Conservation (phyloP, 2,797 vertebrate species). For the Dromococcyx pavoninus region DNA sequence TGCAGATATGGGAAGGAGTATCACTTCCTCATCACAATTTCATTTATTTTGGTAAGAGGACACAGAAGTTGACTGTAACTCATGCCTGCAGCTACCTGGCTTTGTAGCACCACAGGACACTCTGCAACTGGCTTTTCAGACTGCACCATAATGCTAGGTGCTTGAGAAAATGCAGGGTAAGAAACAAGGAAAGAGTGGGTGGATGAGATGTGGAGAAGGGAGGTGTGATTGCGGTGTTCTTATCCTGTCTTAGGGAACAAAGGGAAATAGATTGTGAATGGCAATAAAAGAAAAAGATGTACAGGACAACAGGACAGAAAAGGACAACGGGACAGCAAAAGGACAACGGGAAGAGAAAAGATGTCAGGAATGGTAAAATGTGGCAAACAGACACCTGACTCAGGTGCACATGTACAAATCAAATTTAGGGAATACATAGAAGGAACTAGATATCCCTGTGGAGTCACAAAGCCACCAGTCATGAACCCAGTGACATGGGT, state of each 20-base stretch:
- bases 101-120: rapidly evolving
- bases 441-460: background rate
- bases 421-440: background rate
- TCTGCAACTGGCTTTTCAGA: rapidly evolving
- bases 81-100: background rate
- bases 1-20: background rate
- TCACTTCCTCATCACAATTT: background rate
- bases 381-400: background rate
- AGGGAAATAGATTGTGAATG: background rate
- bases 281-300: background rate
- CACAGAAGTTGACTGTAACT: background rate
- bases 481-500: background rate
- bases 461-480: background rate
- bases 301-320: too few species aligned
- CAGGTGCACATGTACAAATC: background rate
- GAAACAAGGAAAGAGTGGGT: background rate
- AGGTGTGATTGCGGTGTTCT: background rate
- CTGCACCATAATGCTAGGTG: background rate
- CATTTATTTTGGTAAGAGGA: background rate
- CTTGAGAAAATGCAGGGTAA: background rate
- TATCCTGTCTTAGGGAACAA: background rate
- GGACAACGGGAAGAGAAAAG: background rate
- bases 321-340: too few species aligned
- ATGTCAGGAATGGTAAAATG: background rate
- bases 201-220: background rate